Percentiles rank a stretch among this genome's conserved stretches.
Evolutionary conservation across 2,888 invertebrate genomes (phyloP).

Genomic region (Sinohyriopsis cumingii): DNA sequence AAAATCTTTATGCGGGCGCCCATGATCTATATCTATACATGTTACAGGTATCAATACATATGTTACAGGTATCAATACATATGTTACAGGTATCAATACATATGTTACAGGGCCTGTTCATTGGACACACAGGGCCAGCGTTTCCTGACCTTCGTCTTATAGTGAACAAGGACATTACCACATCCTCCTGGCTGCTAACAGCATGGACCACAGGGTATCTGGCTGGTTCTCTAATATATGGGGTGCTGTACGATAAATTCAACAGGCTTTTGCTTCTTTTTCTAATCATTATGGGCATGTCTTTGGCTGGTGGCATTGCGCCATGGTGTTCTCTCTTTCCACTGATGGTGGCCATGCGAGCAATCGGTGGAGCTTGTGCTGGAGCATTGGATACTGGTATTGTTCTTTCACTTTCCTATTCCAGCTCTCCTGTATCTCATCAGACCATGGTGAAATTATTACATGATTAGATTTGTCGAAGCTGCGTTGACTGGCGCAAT

Average conservation of each 20-base stretch:
- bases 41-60: no score
- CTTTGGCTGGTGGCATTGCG: constrained; percentile 58
- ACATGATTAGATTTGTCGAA: no score
- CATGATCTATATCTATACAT: no score
- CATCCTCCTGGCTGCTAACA: constrained; percentile 65
- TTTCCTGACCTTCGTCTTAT: constrained; percentile 65
- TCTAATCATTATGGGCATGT: constrained; percentile 60
- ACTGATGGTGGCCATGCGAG: constrained; percentile 48
- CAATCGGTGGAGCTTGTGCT: constrained; percentile 61
- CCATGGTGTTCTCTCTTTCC: constrained; percentile 62
- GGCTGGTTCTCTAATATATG: constrained; percentile 65
- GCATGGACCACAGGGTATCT: constrained; percentile 68
- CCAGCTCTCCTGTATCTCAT: no score
- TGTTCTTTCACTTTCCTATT: no score
- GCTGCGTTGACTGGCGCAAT: no score
- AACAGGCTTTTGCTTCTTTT: constrained; percentile 63
- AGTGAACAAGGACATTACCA: constrained; percentile 51
- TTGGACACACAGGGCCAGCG: constrained; percentile 69
- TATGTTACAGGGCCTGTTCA: constrained; percentile 63
- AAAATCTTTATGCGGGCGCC: no score
- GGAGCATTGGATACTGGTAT: constrained; percentile 55
- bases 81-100: no score
- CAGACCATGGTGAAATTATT: no score
- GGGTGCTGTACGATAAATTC: constrained; percentile 45
- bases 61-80: no score